Evolutionary conservation across 1,140 invertebrate species (phyloP).

Genomic region (Lasioglossum albipes): DNA sequence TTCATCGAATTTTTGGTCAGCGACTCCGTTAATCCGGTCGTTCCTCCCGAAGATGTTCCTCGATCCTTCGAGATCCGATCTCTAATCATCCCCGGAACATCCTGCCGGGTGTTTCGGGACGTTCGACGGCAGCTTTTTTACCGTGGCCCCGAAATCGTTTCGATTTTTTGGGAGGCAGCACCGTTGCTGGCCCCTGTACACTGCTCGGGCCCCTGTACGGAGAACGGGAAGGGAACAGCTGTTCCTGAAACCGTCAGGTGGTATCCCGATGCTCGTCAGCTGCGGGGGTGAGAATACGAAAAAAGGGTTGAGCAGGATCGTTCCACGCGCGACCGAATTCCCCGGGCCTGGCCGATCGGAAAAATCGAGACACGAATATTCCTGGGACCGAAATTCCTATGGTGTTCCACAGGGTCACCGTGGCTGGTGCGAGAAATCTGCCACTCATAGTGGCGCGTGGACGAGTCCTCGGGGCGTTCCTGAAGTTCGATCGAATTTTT

Average conservation of each 20-base stretch:
- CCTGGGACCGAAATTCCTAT: conserved; percentile 23
- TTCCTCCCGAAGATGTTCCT: too few relatives aligned
- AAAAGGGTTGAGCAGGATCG: conserved; percentile 61
- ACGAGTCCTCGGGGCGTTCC: too few relatives aligned
- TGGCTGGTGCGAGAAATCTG: not conserved
- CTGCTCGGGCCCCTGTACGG: not conserved
- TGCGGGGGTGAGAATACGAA: conserved; percentile 69
- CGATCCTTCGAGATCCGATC: not conserved
- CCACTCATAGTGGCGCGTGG: too few relatives aligned
- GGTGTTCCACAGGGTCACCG: not conserved
- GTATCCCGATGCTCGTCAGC: conserved; percentile 67
- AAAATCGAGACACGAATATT: conserved; percentile 41
- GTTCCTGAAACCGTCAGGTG: conserved; percentile 68
- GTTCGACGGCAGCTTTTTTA: conserved; percentile 30
- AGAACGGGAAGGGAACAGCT: conserved; percentile 65
- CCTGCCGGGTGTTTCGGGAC: conserved; percentile 23
- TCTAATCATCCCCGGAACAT: conserved; percentile 32
- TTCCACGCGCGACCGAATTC: conserved; percentile 42
- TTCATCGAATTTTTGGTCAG: not conserved
- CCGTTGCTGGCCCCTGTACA: conserved; percentile 2
- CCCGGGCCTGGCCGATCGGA: conserved; percentile 33
- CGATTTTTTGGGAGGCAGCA: conserved; percentile 52
- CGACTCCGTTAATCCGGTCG: not conserved
- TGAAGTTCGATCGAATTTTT: too few relatives aligned
- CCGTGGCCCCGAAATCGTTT: conserved; percentile 51